Base-by-base conservation (phyloP, 2,797 vertebrate species). In the Neosilurus mollespiculum region DNA sequence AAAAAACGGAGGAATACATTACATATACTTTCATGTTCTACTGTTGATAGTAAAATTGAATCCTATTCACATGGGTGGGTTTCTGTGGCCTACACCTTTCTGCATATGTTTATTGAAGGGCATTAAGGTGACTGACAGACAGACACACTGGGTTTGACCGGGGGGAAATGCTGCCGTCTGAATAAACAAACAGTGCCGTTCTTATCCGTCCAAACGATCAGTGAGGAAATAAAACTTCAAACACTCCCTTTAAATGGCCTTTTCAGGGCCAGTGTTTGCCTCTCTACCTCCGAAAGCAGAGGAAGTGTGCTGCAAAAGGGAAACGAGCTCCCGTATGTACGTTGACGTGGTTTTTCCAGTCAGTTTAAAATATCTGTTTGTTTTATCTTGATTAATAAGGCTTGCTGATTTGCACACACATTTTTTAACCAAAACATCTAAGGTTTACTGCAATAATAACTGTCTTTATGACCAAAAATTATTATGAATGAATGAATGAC, bases 151-250 rank as follows among this genome's bases (percentile, higher is more conserved):
- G 51, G 76, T 65, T 83, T 66, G 16, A 54, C 72, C 20, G 37
- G 88, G 86, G 88, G 90, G 91, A 92, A 93, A 91, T 88, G 87
- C 89, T 88, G 84, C 87, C 83, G 81, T 93, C 91, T 92, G 91
- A 92, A 90, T 88, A 93, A 94, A 94, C 91, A 93, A 92, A 91
- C 87, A 91, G 91, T 87, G 90, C 87, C 87, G 90, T 87, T 88
- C 89, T 92, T 87, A 86, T 87, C 85, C 70, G 43, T 80, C 78
- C 79, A n/a, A 87, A 78, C 80, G 66, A 89, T 90, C 91, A 91
- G 89, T 85, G 83, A 87, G 89, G 89, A 81, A 88, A 87, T 87
- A 86, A 88, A 86, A 91, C 87, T 89, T 92, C 81, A 89, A 82
- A 80, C 78, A 72, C 65, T 66, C 24, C 78, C 49, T 69, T 82